Base-by-base conservation (phyloP, 1,140 invertebrate species). In the Zaprionus gabonicus region DNA sequence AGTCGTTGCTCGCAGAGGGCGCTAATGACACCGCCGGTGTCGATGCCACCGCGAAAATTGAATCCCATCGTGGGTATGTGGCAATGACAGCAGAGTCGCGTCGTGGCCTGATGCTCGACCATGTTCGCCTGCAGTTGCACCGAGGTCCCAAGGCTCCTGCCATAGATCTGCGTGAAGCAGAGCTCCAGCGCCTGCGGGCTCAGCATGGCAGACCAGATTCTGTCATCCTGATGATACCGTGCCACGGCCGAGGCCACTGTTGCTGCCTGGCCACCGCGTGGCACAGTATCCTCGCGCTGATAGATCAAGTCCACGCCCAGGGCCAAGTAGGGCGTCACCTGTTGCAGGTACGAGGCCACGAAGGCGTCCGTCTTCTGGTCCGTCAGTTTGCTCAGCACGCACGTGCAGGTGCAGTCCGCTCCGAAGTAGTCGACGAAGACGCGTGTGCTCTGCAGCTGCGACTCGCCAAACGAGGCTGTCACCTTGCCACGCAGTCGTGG, bases 291-390 rank as follows among this genome's bases (percentile, higher is more conserved):
- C n/a, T 71, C 76, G 9, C 49, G 38, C 62, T 78, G 71, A 58
- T 76, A 66, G 34, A 75, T 57, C 0, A 71, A 17, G 3, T 78
- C 62, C 10, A 71, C 41, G 34, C 76, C 76, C 3, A 78, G 15
- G 1, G 76, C 73, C 49, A 78, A n/a, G 1, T 56, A 13, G 2
- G 66, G 38, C 4, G 56, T 56, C 6, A 67, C 13, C 62, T 78
- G 71, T n/a, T 76, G 72, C 62, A 78, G n/a, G 34, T 78, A 78
- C 0, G 72, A 66, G 10, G 72, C 76, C 23, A 76, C 41, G 41
- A 71, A 23, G 17, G 66, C 34, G 46, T 72, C 72, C 9, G 31
- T 34, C 49, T 10, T 70, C 1, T 56, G 46, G 9, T 57, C 53
- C 3, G 13, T 9, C 20, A 65, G 5, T 44, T 78, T 76, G 67